phyloP scores from a whole-genome alignment of 2,888 invertebrate genomes.

The Punctoribates punctum region DNA sequence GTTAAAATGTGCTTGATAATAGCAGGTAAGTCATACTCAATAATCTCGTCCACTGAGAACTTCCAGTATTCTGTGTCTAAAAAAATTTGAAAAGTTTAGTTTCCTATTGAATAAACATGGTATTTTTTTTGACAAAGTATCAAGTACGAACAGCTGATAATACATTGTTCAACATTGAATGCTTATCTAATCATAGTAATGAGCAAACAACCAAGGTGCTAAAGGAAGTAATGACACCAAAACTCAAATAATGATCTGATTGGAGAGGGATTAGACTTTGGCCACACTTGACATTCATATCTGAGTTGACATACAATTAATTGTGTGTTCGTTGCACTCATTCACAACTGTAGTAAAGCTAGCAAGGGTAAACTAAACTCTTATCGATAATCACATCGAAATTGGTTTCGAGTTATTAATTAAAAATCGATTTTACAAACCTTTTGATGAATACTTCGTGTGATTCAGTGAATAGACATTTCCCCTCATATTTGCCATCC shows the following conservation, averaged over 20 bases:
- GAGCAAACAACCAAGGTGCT: neutral
- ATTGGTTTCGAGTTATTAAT: too few species aligned
- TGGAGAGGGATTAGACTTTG: too few species aligned
- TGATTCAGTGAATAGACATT: constrained; percentile 41
- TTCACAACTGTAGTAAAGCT: neutral
- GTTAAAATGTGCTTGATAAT: constrained; percentile 20
- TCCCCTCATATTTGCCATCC: constrained; percentile 43
- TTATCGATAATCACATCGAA: too few species aligned
- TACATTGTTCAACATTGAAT: neutral
- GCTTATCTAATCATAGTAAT: too few species aligned
- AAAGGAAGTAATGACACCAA: neutral
- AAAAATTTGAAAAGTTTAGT: neutral
- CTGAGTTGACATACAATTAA: neutral
- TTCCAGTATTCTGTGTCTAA: constrained; percentile 3
- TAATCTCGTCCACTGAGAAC: neutral
- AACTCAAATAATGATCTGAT: too few species aligned
- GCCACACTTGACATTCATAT: too few species aligned
- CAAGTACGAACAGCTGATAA: too few species aligned
- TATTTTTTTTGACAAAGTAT: constrained; percentile 1
- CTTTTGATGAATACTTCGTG: constrained; percentile 1
- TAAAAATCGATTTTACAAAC: neutral
- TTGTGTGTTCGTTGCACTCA: constrained; percentile 1
- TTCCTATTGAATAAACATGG: neutral
- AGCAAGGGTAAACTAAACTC: too few species aligned
- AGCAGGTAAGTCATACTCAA: constrained; percentile 16